Evolutionary conservation across 2,113 vertebrate species (phyloP).

Genomic region (mouse (Mus musculus)): DNA sequence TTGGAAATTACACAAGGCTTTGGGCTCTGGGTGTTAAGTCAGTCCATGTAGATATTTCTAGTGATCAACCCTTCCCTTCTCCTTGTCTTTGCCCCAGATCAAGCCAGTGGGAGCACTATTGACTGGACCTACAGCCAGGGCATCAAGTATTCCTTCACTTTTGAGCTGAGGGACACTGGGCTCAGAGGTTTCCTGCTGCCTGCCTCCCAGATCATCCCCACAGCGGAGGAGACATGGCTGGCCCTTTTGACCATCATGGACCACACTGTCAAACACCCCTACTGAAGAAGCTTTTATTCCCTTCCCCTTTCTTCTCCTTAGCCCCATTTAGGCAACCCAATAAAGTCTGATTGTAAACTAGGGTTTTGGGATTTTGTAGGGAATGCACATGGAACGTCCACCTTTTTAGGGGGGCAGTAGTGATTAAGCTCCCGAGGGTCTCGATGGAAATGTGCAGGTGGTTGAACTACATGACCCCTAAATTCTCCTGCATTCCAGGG

Average conservation of each 20-base stretch:
- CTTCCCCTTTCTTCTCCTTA: not conserved
- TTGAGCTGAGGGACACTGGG: constrained; percentile 96
- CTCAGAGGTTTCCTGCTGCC: constrained; percentile 94
- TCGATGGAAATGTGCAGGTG: constrained; percentile 33
- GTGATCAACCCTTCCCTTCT: accelerated
- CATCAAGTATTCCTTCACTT: constrained; percentile 96
- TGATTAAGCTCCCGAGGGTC: constrained; percentile 26
- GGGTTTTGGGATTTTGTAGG: not conserved
- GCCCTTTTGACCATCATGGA: constrained; percentile 92
- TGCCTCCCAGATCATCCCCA: constrained; percentile 93
- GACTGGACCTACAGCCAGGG: constrained; percentile 96
- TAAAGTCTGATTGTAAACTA: constrained; percentile 58
- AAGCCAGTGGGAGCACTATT: constrained; percentile 91
- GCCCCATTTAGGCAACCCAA: constrained; percentile 15
- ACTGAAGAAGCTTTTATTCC: constrained; percentile 79
- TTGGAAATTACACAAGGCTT: not conserved
- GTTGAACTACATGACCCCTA: constrained; percentile 45
- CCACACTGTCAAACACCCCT: constrained; percentile 86
- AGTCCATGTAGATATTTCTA: not conserved
- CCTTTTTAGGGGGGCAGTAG: constrained; percentile 38
- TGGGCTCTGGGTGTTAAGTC: not conserved
- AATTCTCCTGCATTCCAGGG: constrained; percentile 45
- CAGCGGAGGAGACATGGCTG: constrained; percentile 94
- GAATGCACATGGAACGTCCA: not conserved
- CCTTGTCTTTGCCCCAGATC: constrained; percentile 84